These are phyloP conservation scores for Anguilla megastoma DNA, from an alignment of 2,797 vertebrate genomes.

Conservation along the genomic window DNA sequence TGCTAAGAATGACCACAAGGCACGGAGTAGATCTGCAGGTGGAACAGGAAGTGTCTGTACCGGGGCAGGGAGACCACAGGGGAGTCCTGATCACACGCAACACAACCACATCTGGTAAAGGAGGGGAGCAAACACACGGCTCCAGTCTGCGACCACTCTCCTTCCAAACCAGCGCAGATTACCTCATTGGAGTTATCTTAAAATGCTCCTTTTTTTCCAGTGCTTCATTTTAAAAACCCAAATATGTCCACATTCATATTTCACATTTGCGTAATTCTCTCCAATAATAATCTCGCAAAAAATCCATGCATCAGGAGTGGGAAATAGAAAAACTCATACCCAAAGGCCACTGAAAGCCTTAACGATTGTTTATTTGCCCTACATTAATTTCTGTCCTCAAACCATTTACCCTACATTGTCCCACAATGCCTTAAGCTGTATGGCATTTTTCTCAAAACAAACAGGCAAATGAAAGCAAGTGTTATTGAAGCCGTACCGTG, in stretches of 20 bases:
- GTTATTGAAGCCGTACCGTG: conserved; percentile 40
- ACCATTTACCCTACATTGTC: conserved; percentile 19
- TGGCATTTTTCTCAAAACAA: conserved; percentile 38
- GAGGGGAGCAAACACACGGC: conserved; percentile 56
- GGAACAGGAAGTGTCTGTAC: conserved; percentile 38
- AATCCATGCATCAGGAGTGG: background rate
- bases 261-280: background rate
- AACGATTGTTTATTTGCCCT: conserved; percentile 2
- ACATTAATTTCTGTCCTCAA: background rate
- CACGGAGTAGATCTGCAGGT: conserved; percentile 19
- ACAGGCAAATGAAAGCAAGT: conserved; percentile 32
- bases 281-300: background rate
- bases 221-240: background rate
- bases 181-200: conserved; percentile 51
- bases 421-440: background rate
- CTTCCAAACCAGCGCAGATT: conserved; percentile 51
- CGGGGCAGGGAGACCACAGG: conserved; percentile 58
- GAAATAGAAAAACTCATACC: background rate
- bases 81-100: conserved; percentile 69
- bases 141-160: conserved; percentile 36
- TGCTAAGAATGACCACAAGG: conserved; percentile 17
- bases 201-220: conserved; percentile 36
- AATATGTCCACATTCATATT: background rate
- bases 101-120: conserved; percentile 72
- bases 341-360: background rate